A percentile compares a stretch with the other conserved stretches of the same genome.
phyloP scores from a whole-genome alignment of 2,797 vertebrate genomes.

The Hoplostethus mediterraneus region DNA sequence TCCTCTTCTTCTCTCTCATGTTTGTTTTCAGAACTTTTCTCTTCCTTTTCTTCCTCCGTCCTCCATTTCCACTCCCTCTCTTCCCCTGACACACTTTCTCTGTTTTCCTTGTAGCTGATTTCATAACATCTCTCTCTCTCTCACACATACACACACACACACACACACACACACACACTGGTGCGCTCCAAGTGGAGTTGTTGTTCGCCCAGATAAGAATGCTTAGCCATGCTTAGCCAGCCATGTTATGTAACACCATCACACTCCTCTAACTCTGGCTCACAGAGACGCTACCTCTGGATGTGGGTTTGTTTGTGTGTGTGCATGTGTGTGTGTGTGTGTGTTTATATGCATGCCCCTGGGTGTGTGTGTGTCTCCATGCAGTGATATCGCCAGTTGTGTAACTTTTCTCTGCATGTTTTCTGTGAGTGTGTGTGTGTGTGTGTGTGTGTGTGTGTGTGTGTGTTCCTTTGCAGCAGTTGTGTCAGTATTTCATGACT shows the following conservation, averaged over 20 bases:
- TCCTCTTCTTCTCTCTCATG: no score
- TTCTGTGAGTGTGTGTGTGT: background rate
- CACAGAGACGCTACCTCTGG: slow-evolving; percentile 48
- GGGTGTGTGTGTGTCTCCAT: slow-evolving; percentile 6
- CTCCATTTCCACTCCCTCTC: background rate
- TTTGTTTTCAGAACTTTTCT: background rate
- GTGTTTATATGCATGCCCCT: background rate
- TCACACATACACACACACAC: slow-evolving; percentile 17
- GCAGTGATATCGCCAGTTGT: slow-evolving; percentile 21
- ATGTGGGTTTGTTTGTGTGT: slow-evolving; percentile 33
- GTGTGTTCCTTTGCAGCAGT: no score
- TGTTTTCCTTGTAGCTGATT: slow-evolving; percentile 20
- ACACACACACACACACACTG: slow-evolving; percentile 11
- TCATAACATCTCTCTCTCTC: slow-evolving; percentile 22
- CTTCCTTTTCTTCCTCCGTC: background rate
- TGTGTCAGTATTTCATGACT: no score
- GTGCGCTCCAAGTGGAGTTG: slow-evolving; percentile 28
- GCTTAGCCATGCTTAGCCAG: slow-evolving; percentile 47
- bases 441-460: background rate
- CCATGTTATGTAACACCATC: slow-evolving; percentile 61
- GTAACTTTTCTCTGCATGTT: slow-evolving; percentile 24
- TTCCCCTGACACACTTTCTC: background rate
- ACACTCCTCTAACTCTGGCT: slow-evolving; percentile 44
- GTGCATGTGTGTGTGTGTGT: background rate
- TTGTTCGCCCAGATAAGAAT: slow-evolving; percentile 62